phyloP scores from a whole-genome alignment of 2,888 invertebrate genomes.

The Omphaloscelis lunosa region DNA sequence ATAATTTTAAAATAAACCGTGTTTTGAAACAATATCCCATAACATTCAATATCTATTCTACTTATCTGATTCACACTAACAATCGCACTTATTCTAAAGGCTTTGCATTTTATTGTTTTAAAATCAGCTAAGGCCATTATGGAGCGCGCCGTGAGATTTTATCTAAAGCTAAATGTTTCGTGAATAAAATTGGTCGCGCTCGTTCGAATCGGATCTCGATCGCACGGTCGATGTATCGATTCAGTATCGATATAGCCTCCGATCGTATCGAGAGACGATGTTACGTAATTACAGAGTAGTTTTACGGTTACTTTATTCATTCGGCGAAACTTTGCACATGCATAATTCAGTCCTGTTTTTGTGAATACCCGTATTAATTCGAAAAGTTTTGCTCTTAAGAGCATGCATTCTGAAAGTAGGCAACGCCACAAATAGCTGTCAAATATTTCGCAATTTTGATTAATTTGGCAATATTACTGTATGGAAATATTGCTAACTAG shows the following conservation, averaged over 20 bases:
- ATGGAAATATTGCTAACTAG: no score
- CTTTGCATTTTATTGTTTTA: constrained; percentile 85
- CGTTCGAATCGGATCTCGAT: constrained; percentile 82
- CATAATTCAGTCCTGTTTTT: constrained; percentile 75
- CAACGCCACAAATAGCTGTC: no score
- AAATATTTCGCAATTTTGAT: no score
- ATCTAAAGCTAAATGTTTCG: constrained; percentile 88
- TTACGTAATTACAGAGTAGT: constrained; percentile 86
- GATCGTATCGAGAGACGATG: constrained; percentile 82
- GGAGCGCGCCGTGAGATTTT: constrained; percentile 82
- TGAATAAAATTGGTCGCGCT: constrained; percentile 89
- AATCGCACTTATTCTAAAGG: constrained; percentile 81
- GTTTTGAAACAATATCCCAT: constrained; percentile 76
- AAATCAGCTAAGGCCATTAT: constrained; percentile 78
- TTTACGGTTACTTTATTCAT: constrained; percentile 78
- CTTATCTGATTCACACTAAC: constrained; percentile 87
- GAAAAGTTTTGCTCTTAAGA: constrained; percentile 43
- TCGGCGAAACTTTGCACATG: constrained; percentile 78
- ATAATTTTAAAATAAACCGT: constrained; percentile 76
- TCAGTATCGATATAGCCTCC: constrained; percentile 70
- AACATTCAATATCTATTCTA: constrained; percentile 79
- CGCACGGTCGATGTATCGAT: constrained; percentile 78
- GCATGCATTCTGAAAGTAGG: no score
- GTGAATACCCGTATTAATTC: constrained; percentile 52
- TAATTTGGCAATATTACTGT: no score